phyloP scores from a whole-genome alignment of 2,113 vertebrate genomes.

The Platichthys stellatus region DNA sequence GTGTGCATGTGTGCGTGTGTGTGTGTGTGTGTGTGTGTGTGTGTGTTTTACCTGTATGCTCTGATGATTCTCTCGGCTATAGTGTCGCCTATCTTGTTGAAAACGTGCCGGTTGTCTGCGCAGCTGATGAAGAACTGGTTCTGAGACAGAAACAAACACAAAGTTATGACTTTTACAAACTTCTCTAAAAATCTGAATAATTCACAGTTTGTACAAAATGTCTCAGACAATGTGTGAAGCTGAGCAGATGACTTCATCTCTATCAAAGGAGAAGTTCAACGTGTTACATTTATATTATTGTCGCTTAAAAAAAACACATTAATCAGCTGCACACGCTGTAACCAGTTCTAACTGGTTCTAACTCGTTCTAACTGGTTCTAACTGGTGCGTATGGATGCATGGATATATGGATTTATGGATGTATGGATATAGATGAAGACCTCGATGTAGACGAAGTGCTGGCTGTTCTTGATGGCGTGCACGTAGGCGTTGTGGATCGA shows the following conservation, averaged over 20 bases:
- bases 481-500: conserved; percentile 94
- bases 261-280: too few species aligned
- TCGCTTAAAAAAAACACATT: too few species aligned
- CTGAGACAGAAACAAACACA: conserved; percentile 72
- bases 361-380: too few species aligned
- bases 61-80: conserved; percentile 91
- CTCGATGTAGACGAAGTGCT: conserved; percentile 96
- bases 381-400: too few species aligned
- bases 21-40: background rate
- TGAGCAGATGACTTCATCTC: too few species aligned
- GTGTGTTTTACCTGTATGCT: conserved; percentile 87
- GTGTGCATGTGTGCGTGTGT: background rate
- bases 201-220: too few species aligned
- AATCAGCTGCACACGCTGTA: too few species aligned
- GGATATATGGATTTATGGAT: conserved; percentile 49
- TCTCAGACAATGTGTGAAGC: too few species aligned
- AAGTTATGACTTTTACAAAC: too few species aligned
- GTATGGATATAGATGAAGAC: conserved; percentile 58
- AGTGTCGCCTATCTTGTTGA: conserved; percentile 92
- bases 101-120: conserved; percentile 90
- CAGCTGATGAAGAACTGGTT: conserved; percentile 99
- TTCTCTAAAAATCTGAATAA: too few species aligned
- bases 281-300: too few species aligned
- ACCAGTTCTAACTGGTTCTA: too few species aligned
- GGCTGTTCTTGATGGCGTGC: conserved; percentile 87